Percentiles rank a stretch among this genome's conserved stretches.
phyloP scores from a whole-genome alignment of 2,888 invertebrate species.

The Allolobophora icterica region DNA sequence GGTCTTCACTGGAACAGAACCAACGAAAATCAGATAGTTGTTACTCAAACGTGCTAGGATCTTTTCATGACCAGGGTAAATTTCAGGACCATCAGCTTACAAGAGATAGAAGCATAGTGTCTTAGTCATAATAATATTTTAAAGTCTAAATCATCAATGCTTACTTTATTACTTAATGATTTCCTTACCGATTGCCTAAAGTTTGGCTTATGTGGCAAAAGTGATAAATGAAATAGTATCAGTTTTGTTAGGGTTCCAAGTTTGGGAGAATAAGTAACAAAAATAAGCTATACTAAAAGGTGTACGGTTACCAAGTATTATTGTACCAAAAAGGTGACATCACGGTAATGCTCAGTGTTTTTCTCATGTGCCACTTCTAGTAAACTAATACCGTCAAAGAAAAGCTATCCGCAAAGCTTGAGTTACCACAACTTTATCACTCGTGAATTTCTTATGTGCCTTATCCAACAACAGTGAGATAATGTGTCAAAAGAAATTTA shows the following conservation, averaged over 20 bases:
- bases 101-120: not conserved
- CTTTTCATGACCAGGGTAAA: not conserved
- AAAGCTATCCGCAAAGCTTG: not conserved
- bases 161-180: not conserved
- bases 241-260: not conserved
- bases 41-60: not conserved
- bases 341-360: not conserved
- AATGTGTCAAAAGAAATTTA: too few species aligned
- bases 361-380: not conserved
- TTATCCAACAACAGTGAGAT: too few species aligned
- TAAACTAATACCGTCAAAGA: too few species aligned
- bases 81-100: not conserved
- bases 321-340: not conserved
- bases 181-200: not conserved
- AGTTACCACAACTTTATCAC: not conserved
- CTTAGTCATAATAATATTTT: not conserved
- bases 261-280: not conserved
- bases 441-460: not conserved
- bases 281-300: too few species aligned
- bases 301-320: too few species aligned
- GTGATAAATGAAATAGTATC: not conserved
- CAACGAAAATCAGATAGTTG: not conserved
- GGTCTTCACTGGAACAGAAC: conserved; percentile 72
- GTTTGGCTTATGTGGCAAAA: not conserved
- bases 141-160: not conserved